A percentile compares a stretch with the other conserved stretches of the same genome.
phyloP scores from a whole-genome alignment of 1,140 invertebrate genomes.

The Zeugodacus cucurbitae region DNA sequence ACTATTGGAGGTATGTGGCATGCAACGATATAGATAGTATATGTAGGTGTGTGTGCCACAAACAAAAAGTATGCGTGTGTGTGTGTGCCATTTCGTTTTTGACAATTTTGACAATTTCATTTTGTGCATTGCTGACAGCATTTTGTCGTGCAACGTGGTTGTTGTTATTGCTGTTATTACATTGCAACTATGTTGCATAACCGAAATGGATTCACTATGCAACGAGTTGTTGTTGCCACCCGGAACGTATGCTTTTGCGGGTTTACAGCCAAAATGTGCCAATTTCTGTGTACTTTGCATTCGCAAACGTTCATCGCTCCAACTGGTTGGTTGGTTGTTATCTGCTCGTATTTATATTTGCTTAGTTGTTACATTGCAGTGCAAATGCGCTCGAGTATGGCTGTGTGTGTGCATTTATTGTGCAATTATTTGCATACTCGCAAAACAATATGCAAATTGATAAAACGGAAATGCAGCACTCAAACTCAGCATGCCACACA shows the following conservation, averaged over 20 bases:
- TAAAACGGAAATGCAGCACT: constrained; percentile 29
- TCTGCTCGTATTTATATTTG: not conserved
- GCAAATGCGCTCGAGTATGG: not conserved
- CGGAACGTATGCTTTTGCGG: not conserved
- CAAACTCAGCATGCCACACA: not conserved
- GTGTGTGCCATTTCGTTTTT: not conserved
- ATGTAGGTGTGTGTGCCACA: too few species aligned
- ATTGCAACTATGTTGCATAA: not conserved
- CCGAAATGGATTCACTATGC: not conserved
- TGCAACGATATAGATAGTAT: not conserved
- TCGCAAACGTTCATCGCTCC: not conserved
- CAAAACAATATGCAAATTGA: constrained; percentile 38
- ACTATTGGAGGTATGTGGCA: not conserved
- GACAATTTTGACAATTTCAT: constrained; percentile 39
- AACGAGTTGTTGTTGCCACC: not conserved
- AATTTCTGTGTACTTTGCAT: not conserved
- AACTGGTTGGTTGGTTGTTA: not conserved
- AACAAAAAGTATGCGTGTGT: not conserved
- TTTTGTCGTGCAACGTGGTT: not conserved
- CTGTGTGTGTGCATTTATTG: not conserved
- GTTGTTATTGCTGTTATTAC: not conserved
- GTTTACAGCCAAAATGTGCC: not conserved
- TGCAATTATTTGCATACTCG: constrained; percentile 34
- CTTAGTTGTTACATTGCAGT: not conserved
- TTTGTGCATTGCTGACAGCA: constrained; percentile 24